Evolutionary conservation across 2,888 invertebrate species (phyloP), one percentile per base, ranked within the genome.

Genomic region (Sinopyrophorus schimmeli): DNA sequence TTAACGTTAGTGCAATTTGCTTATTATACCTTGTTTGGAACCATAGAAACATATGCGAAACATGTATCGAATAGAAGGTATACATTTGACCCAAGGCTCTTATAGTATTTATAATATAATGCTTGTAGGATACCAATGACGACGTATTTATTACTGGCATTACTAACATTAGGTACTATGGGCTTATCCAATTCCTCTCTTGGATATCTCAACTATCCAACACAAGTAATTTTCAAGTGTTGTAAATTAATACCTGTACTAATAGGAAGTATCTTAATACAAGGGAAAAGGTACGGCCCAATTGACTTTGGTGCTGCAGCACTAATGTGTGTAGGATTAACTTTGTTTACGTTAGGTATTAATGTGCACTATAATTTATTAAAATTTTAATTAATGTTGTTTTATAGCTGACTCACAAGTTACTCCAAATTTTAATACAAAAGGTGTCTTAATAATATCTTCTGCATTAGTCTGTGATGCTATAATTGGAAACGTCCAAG

Each of bases 211-310:
- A 98, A 97, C 73, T 98, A 96, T 73, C 96, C 97, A 0, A 97
- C 96, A 0, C 94, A 95, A 77, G 86, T 97, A 26, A 96, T 97
- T 63, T 98, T 98, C 70, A 97, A 97, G 72, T 95, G 95, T 70
- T 98, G 97, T 73, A 98, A 98, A 72, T 78, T 97, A 0, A 92
- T 97, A 62, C 97, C 97, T 0, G 97, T 97, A 0, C 82, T 98
- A 70, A 83, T 94, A 53, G 97, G 97, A 12, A 92, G 95, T 59
- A 90, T 96, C 58, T 67, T 97, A 34, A 95, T 97, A 64, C 87
- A 96, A 75, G 86, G 88, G 44, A 95, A 95, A 74, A 81, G 81
- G 59, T 94, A 94, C 72, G 87, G 87, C 1, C 77, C 83, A 10
- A 68, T 93, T 52, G 95, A 96, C 71, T 89, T 94, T 71, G 60